A percentile compares a stretch with the other conserved stretches of the same genome.
Evolutionary conservation across 35 echinoderm and acorn worm species (phyloP).

Genomic region (Heliocidaris tuberculata): DNA sequence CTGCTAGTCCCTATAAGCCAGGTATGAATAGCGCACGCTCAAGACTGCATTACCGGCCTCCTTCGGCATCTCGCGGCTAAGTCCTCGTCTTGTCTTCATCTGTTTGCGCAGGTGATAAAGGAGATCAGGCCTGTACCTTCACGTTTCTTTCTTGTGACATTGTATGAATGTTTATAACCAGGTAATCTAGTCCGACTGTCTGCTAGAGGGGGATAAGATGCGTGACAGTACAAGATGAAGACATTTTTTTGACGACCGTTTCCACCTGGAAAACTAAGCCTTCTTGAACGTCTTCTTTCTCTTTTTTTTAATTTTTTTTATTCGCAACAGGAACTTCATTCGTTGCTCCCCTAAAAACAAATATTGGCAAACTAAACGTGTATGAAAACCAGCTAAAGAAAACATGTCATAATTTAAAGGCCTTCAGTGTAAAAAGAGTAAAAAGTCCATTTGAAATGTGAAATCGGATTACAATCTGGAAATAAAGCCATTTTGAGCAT

Average conservation of each 20-base stretch:
- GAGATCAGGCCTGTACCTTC: neutral
- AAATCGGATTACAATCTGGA: too few relatives aligned
- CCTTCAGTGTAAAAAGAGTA: neutral
- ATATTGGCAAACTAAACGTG: neutral
- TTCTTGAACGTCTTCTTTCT: neutral
- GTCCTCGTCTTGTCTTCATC: neutral
- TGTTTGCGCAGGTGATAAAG: constrained; percentile 24
- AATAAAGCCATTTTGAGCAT: too few relatives aligned
- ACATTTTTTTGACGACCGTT: constrained; percentile 23
- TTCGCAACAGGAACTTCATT: neutral
- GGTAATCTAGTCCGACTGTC: constrained; percentile 28
- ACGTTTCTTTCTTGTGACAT: constrained; percentile 2
- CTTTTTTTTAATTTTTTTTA: neutral
- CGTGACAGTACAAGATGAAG: constrained; percentile 31
- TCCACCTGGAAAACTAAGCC: constrained; percentile 6
- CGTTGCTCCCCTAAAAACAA: neutral
- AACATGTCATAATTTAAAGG: neutral
- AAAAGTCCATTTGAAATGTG: neutral
- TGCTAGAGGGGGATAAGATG: neutral
- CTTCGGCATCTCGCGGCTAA: neutral
- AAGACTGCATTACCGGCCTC: constrained; percentile 10
- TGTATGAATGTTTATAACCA: constrained; percentile 23
- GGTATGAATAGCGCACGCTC: constrained; percentile 20
- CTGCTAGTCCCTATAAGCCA: constrained; percentile 4
- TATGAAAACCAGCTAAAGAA: neutral